Percentiles rank a stretch among this genome's conserved stretches.
Evolutionary conservation across 2,888 invertebrate species (phyloP).

Genomic region (Pachliopta kotzebuea): DNA sequence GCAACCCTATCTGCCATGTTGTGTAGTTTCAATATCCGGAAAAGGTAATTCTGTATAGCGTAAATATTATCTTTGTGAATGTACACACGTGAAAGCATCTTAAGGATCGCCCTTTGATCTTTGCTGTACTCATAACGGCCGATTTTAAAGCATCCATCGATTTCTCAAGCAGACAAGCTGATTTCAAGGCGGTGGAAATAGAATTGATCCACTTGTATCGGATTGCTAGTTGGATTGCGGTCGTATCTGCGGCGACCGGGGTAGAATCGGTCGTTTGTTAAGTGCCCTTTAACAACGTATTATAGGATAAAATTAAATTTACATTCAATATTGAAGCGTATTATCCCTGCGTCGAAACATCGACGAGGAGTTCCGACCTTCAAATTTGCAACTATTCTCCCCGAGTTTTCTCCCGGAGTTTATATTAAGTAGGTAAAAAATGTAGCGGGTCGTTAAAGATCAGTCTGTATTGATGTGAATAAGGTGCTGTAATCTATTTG

Average conservation of each 20-base stretch:
- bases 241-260: slow-evolving; percentile 6
- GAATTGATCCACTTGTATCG: slow-evolving; percentile 22
- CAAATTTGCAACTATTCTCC: no score
- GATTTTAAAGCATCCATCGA: slow-evolving; percentile 11
- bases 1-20: no score
- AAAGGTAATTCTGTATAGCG: not conserved
- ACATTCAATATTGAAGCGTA: not conserved
- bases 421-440: no score
- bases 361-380: not conserved
- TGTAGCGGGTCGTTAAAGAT: no score
- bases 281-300: not conserved
- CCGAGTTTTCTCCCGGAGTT: no score
- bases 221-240: slow-evolving; percentile 18
- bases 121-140: not conserved
- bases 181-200: slow-evolving; percentile 23
- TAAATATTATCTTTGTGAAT: not conserved
- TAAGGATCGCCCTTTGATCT: not conserved
- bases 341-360: not conserved
- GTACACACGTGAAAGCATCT: slow-evolving; percentile 1
- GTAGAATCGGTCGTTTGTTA: not conserved
- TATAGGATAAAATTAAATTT: not conserved
- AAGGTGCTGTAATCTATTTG: slow-evolving; percentile 1
- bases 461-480: no score
- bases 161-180: slow-evolving; percentile 18
- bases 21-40: not conserved